phyloP scores from a whole-genome alignment of 2,888 invertebrate genomes.

The Desoria tigrina region DNA sequence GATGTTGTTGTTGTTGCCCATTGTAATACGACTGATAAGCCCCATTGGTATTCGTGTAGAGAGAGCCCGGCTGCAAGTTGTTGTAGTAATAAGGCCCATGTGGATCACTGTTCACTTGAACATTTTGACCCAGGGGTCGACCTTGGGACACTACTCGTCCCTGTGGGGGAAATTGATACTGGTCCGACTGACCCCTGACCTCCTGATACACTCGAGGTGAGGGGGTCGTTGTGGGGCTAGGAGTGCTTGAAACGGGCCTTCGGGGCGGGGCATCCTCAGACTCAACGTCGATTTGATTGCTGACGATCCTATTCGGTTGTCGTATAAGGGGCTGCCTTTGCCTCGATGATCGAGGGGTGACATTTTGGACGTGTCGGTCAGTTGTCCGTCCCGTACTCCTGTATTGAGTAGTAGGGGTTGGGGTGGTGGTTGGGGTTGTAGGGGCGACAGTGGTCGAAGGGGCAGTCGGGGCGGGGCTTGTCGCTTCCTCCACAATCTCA shows the following conservation, averaged over 20 bases:
- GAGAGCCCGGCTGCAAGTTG: background rate
- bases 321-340: background rate
- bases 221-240: background rate
- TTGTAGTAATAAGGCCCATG: conserved; percentile 4
- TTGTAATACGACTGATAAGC: conserved; percentile 14
- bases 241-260: background rate
- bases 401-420: background rate
- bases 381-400: background rate
- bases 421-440: conserved; percentile 10
- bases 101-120: background rate
- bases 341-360: background rate
- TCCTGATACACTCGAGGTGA: background rate
- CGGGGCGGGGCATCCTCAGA: background rate
- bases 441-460: background rate
- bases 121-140: background rate
- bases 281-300: background rate
- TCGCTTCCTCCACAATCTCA: background rate
- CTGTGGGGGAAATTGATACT: no score
- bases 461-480: background rate
- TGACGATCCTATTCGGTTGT: background rate
- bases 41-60: conserved; percentile 11
- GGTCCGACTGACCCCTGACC: background rate
- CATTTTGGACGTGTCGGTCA: background rate
- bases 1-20: background rate
- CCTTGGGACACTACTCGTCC: background rate